Evolutionary conservation across 2,888 invertebrate genomes (phyloP).

Genomic region (Agrilus biguttatus): DNA sequence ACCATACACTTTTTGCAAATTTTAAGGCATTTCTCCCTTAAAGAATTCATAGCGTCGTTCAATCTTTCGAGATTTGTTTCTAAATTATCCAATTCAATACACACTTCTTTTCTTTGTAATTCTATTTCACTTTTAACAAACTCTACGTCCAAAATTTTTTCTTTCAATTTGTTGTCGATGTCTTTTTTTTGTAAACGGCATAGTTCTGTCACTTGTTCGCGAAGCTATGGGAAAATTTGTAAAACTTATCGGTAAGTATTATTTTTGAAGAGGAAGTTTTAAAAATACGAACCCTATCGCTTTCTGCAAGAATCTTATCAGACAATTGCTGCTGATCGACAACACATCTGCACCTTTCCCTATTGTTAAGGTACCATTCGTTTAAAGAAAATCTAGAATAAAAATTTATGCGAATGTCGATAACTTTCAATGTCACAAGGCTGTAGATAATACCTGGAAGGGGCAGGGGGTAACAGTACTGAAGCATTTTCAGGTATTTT

Average conservation of each 20-base stretch:
- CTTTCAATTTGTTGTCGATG: neutral
- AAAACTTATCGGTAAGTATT: too few species aligned
- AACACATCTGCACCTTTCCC: neutral
- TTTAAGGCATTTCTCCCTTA: neutral
- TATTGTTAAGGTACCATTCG: neutral
- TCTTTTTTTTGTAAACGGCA: conserved; percentile 54
- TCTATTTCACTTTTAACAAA: neutral
- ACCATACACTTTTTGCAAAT: neutral
- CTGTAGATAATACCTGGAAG: too few species aligned
- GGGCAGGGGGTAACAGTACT: too few species aligned
- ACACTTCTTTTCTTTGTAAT: neutral
- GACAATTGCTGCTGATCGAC: neutral
- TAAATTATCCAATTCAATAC: neutral
- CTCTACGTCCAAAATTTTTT: neutral
- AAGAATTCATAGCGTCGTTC: neutral
- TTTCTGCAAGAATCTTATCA: neutral
- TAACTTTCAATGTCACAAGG: too few species aligned
- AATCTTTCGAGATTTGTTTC: neutral
- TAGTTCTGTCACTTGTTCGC: conserved; percentile 58
- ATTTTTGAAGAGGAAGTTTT: neutral
- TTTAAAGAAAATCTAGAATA: neutral
- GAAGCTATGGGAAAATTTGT: conserved; percentile 31
- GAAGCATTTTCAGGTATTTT: too few species aligned
- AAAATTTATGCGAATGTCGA: too few species aligned
- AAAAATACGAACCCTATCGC: neutral